Conservation (phyloP, 2,113 vertebrate species). For the Carassius gibelio region DNA sequence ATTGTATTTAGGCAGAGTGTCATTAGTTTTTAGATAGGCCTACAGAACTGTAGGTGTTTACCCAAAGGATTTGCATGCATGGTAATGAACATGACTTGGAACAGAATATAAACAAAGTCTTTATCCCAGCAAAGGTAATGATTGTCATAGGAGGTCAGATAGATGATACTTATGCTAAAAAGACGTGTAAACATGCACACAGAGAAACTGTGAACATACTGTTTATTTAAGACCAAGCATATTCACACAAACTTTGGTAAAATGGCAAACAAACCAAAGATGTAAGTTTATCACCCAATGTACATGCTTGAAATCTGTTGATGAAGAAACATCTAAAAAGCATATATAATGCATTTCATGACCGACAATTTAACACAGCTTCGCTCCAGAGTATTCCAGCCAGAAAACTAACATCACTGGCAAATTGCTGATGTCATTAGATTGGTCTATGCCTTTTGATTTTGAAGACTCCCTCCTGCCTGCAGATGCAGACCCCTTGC, state of each 20-base stretch:
- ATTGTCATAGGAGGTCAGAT: neutral
- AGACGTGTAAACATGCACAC: neutral
- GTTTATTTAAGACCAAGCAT: neutral
- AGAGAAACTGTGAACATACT: neutral
- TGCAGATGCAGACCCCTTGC: neutral
- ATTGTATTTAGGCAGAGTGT: neutral
- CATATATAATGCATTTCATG: neutral
- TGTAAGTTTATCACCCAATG: neutral
- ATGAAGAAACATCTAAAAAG: neutral
- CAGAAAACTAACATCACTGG: neutral
- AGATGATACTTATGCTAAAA: neutral
- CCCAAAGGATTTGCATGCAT: neutral
- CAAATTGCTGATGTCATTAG: neutral
- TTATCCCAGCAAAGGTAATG: neutral
- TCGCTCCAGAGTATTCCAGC: neutral
- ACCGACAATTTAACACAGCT: neutral
- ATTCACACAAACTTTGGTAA: neutral
- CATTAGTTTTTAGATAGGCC: neutral
- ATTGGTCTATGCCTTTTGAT: constrained; percentile 6
- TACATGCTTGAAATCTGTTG: neutral
- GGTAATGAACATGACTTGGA: neutral
- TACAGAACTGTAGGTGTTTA: constrained; percentile 1
- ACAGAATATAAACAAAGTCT: neutral
- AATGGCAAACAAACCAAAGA: neutral
- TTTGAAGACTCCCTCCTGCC: constrained; percentile 4